Base-by-base conservation (phyloP, 2,888 invertebrate genomes). In the Leptinotarsa peninsularis region DNA sequence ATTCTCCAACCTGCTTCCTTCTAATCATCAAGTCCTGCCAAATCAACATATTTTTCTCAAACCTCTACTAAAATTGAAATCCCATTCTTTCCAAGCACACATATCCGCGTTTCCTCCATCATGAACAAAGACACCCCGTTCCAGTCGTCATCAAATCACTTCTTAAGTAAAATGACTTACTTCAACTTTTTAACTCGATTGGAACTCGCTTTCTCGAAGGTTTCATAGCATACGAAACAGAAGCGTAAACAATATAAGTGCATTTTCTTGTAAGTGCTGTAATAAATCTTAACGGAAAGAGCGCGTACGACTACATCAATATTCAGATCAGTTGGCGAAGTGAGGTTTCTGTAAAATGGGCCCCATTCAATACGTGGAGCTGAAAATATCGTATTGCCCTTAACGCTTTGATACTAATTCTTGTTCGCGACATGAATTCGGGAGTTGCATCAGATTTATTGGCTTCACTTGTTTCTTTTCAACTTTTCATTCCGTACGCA, bases 331-430 rank as follows among this genome's bases (percentile, higher is more conserved):
- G 72, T 72, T 66, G n/a, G 66, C 68, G 50, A 21, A 66, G 15
- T 60, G 66, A 72, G 70, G 72, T 76, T 66, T 73, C 71, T 70
- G 66, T 67, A 71, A 73, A 73, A 71, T 71, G 70, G 66, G 13
- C 10, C 54, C 69, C 43, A 73, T 73, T 70, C 73, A 52, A 68
- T 71, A 71, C 68, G 71, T 49, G 67, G n/a, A 56, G 52, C 23
- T 49, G 60, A 43, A 66, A 72, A 73, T 76, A 67, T 71, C 73
- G 71, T 67, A 76, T 71, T 73, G 67, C 73, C 63, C 63, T 76
- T 73, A 73, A 73, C 73, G 73, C 71, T 49, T 71, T 71, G 52
- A 73, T 73, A 66, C 67, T 76, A 76, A 67, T 74, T 69, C 56
- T 69, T 69, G 33, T 21, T 18, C 54, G 10, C 68, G 23, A 2